A percentile compares a stretch with the other conserved stretches of the same genome.
phyloP scores from a whole-genome alignment of 1,140 invertebrate species.

The Apis cerana region DNA sequence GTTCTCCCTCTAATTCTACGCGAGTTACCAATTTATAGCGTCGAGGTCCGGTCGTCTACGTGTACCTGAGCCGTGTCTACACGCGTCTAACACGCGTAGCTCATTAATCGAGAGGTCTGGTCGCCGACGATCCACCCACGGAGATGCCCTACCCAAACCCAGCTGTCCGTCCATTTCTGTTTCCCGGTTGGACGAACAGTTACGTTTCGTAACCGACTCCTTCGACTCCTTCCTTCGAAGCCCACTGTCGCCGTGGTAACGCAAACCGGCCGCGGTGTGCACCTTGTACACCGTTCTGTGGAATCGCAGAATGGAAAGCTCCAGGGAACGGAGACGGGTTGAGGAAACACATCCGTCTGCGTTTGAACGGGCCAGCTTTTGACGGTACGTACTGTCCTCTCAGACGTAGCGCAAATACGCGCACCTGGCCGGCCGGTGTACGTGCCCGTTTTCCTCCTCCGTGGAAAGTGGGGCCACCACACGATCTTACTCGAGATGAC shows the following conservation, averaged over 20 bases:
- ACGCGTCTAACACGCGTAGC: slow-evolving; percentile 23
- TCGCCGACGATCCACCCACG: neutral
- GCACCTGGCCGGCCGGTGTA: neutral
- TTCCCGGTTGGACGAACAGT: neutral
- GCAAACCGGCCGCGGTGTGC: slow-evolving; percentile 15
- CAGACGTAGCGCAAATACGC: slow-evolving; percentile 35
- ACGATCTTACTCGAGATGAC: neutral
- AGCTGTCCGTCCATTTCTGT: neutral
- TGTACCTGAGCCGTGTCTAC: slow-evolving; percentile 52
- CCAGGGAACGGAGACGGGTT: neutral
- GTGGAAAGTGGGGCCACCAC: neutral
- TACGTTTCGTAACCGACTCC: neutral
- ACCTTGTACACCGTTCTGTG: neutral
- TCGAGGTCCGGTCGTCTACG: slow-evolving; percentile 17
- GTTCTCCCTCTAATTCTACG: neutral
- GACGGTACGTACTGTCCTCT: slow-evolving; percentile 19
- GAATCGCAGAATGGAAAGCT: neutral
- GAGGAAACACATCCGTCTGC: slow-evolving; percentile 33
- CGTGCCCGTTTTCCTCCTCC: neutral
- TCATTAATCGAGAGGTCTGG: slow-evolving; percentile 51
- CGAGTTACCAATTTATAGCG: slow-evolving; percentile 59
- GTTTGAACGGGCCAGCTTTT: slow-evolving; percentile 30
- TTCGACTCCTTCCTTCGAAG: neutral
- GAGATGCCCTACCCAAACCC: neutral
- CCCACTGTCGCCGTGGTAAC: slow-evolving; percentile 50